Conservation (phyloP, 2,113 vertebrate species). For the Muntiacus reevesi region DNA sequence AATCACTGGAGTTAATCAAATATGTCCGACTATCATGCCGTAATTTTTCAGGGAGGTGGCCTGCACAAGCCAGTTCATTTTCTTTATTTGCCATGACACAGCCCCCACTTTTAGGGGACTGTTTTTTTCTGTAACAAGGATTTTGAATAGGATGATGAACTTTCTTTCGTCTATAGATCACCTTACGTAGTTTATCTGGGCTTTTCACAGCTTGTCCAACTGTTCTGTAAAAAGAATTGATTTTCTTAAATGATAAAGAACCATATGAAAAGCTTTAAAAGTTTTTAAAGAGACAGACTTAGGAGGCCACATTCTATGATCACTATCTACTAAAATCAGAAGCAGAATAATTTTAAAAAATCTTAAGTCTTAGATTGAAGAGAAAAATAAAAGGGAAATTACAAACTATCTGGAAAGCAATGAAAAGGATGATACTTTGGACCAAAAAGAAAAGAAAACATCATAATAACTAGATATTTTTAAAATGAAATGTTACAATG, state of each 20-base stretch:
- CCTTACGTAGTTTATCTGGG: slow-evolving; percentile 78
- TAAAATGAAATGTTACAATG: slow-evolving; percentile 26
- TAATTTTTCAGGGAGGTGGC: slow-evolving; percentile 86
- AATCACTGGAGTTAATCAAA: slow-evolving; percentile 86
- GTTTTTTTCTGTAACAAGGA: slow-evolving; percentile 80
- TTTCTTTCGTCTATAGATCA: slow-evolving; percentile 80
- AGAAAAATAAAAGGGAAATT: slow-evolving; percentile 25
- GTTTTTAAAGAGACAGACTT: slow-evolving; percentile 13
- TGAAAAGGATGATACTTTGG: not conserved
- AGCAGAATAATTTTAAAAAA: slow-evolving; percentile 3
- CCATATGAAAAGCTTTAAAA: not conserved
- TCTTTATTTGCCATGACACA: slow-evolving; percentile 92
- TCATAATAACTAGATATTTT: not conserved
- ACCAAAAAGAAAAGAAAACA: not conserved
- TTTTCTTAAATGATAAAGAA: slow-evolving; percentile 53
- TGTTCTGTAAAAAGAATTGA: slow-evolving; percentile 73
- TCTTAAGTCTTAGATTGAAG: slow-evolving; percentile 2
- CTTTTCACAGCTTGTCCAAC: slow-evolving; percentile 82
- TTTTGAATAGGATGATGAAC: slow-evolving; percentile 77
- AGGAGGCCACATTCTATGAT: not conserved
- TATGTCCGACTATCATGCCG: slow-evolving; percentile 80
- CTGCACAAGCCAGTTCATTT: slow-evolving; percentile 92
- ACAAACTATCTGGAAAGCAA: slow-evolving; percentile 8
- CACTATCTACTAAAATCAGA: slow-evolving; percentile 12
- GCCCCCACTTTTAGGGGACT: slow-evolving; percentile 78